Evolutionary conservation across 1,140 invertebrate species (phyloP).

Genomic region (Apis mellifera): Amel_HAv3.1 CM009942.2:221501-222000

Average conservation of each 20-base stretch:
- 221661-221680: constrained; percentile 16
- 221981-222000: constrained; percentile 60
- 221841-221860: constrained; percentile 76
- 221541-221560: background rate
- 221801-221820: constrained; percentile 64
- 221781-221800: constrained; percentile 60
- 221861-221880: constrained; percentile 74
- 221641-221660: background rate
- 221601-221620: background rate
- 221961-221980: constrained; percentile 68
- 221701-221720: constrained; percentile 22
- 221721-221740: constrained; percentile 42
- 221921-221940: constrained; percentile 69
- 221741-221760: constrained; percentile 57
- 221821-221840: constrained; percentile 68
- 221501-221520: background rate
- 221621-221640: background rate
- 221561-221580: background rate
- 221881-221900: constrained; percentile 77
- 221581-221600: background rate
- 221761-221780: constrained; percentile 51
- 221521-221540: background rate
- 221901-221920: constrained; percentile 72
- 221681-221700: background rate
- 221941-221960: constrained; percentile 52